A percentile compares a stretch with the other conserved stretches of the same genome.
Evolutionary conservation across 1,140 invertebrate species (phyloP).

Genomic region (Cotesia vestalis): DNA sequence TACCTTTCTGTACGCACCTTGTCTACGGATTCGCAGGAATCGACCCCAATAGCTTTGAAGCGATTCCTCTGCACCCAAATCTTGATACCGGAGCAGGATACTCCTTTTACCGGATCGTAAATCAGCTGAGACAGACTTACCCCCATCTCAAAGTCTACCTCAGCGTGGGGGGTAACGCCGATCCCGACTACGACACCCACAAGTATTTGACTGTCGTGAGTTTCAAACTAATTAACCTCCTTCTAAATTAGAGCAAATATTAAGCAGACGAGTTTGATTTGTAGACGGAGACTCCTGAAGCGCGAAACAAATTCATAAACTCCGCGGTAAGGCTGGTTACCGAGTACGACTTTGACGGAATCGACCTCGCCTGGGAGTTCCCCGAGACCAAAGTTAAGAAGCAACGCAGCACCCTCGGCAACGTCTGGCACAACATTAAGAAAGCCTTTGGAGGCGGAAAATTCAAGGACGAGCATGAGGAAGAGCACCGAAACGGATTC

Average conservation of each 20-base stretch:
- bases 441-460: constrained; percentile 76
- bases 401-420: constrained; percentile 72
- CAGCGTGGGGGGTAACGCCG: constrained; percentile 78
- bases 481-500: constrained; percentile 81
- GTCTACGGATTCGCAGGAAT: constrained; percentile 88
- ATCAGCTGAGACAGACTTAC: constrained; percentile 75
- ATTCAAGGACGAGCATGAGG: constrained; percentile 77
- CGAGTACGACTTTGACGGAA: constrained; percentile 85
- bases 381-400: constrained; percentile 80
- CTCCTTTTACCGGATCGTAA: constrained; percentile 75
- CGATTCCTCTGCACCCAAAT: constrained; percentile 74
- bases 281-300: constrained; percentile 76
- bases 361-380: constrained; percentile 88
- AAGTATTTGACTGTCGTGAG: constrained; percentile 73
- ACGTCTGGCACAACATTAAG: constrained; percentile 78
- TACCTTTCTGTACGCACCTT: constrained; percentile 84
- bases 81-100: constrained; percentile 76
- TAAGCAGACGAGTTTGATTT: background rate
- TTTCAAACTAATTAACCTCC: background rate
- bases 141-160: constrained; percentile 80
- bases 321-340: constrained; percentile 75
- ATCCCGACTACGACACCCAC: constrained; percentile 70
- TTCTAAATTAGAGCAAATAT: background rate
- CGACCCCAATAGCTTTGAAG: constrained; percentile 75
- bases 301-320: constrained; percentile 78